Base-by-base conservation (phyloP, 30 jellyfish, hydroid and myxozoan genomes). In the Hydractinia symbiolongicarpus region DNA sequence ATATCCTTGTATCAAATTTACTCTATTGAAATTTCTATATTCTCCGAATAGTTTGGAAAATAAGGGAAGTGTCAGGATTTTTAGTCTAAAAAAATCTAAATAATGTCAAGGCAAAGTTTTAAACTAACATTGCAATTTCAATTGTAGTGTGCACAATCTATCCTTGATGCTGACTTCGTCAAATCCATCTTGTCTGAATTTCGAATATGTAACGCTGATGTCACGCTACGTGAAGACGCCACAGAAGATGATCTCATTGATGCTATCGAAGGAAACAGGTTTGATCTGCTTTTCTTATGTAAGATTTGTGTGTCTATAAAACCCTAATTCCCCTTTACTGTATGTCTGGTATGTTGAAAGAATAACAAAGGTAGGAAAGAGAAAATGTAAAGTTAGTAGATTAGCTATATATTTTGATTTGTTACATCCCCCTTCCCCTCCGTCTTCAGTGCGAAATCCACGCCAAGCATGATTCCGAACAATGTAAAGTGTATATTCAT, bases 261-360 rank as follows among this genome's bases (percentile, higher is more conserved):
- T 76, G 98, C 89, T 52, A 76, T 95, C 54, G 99, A 95, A 64
- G 99, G 99, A 61, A 95, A 95, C 87, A 83, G 98, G 98, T 93
- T 64, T 30, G n/a, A 8, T 66, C 54, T 79, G 17, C n/a, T 62
- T 44, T 69, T 15, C 44, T 17, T 13, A 58, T 17, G 69, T 11
- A 58, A 11, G 1, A 3, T 13, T 58, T 17, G 19, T 11, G 19
- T 58, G 15, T 58, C 69, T 0, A 58, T 17, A 58, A 58, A 58
- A 17, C 19, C 69, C 2, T 30, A 30, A 30, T 30, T 30, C 2
- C 44, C 44, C 44, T 30, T 30, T 30, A 30, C 44, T 30, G 2
- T 30, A 30, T 30, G 44, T 30, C 2, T 2, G 44, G 44, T 30
- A 30, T 30, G 44, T 30, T n/a, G 2, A 30, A 30, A 30, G 44